phyloP scores from a whole-genome alignment of 1,140 invertebrate genomes.

The Heliconius congener region DNA sequence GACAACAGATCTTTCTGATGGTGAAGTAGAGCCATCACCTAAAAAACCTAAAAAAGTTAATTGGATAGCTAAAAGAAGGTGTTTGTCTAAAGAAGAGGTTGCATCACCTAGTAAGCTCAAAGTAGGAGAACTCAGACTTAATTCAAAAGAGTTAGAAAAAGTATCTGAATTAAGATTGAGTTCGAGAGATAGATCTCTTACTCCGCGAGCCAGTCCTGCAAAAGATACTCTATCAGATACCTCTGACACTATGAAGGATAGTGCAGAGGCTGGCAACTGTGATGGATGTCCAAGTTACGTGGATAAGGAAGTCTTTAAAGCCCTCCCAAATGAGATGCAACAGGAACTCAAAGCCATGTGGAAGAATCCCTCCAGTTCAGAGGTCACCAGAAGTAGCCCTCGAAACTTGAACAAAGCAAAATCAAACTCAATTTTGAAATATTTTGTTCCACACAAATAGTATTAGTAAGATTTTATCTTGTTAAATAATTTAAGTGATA shows the following conservation, averaged over 20 bases:
- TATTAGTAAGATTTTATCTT: conserved; percentile 77
- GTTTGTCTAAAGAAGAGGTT: conserved; percentile 75
- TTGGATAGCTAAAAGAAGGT: conserved; percentile 76
- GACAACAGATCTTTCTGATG: conserved; percentile 80
- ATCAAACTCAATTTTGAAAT: conserved; percentile 83
- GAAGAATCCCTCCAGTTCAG: conserved; percentile 79
- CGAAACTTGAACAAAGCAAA: conserved; percentile 75
- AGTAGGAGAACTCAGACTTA: conserved; percentile 83
- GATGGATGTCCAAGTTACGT: conserved; percentile 82
- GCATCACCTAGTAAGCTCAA: conserved; percentile 84
- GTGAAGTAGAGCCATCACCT: conserved; percentile 86
- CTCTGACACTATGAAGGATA: conserved; percentile 69
- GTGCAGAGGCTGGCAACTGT: conserved; percentile 61
- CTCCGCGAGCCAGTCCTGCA: conserved; percentile 71
- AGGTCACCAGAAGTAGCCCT: conserved; percentile 72
- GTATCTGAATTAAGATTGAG: conserved; percentile 75
- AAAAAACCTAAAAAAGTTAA: conserved; percentile 83
- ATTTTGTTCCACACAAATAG: conserved; percentile 85
- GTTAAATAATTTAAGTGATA: conserved; percentile 80
- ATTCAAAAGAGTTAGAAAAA: conserved; percentile 81
- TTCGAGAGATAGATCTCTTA: conserved; percentile 78
- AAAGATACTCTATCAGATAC: conserved; percentile 72
- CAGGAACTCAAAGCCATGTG: conserved; percentile 84
- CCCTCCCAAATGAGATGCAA: conserved; percentile 83
- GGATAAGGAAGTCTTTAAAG: conserved; percentile 83